These are phyloP conservation scores for Nowickia ferox DNA, from an alignment of 2,888 invertebrate genomes.

Conservation along the genomic window DNA sequence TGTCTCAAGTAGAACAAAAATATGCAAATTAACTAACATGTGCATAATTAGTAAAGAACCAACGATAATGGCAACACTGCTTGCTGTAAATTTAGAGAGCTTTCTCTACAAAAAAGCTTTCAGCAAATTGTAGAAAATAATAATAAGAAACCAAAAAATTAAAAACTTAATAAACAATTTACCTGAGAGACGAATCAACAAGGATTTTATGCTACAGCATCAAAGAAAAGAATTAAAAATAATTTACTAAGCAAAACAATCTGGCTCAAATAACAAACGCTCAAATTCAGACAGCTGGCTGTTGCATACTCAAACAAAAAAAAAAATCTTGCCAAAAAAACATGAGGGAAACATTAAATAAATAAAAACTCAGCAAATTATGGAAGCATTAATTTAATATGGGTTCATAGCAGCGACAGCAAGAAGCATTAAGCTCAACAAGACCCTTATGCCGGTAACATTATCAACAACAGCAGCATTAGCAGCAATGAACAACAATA, in stretches of 20 bases:
- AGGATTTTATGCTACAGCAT: background rate
- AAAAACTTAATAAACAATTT: conserved; percentile 8
- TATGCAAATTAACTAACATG: no score
- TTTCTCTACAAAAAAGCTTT: no score
- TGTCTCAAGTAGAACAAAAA: no score
- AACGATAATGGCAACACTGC: no score
- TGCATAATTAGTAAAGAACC: no score
- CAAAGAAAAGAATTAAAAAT: background rate
- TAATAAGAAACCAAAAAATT: no score
- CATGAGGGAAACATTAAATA: background rate
- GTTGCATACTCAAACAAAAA: background rate
- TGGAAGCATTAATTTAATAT: conserved; percentile 56
- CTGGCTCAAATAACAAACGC: background rate
- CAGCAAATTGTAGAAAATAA: conserved; percentile 3
- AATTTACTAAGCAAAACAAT: conserved; percentile 19
- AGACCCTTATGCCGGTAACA: background rate
- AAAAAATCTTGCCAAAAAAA: conserved; percentile 23
- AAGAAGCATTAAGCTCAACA: background rate
- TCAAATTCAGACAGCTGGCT: conserved; percentile 3
- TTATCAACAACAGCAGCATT: background rate
- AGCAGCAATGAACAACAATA: conserved; percentile 6
- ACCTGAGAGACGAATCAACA: background rate
- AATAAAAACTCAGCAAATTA: conserved; percentile 48
- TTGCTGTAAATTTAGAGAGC: no score
- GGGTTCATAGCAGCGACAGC: conserved; percentile 21